phyloP scores from a whole-genome alignment of 1,140 invertebrate genomes.

The Scaptomyza hsui region DNA sequence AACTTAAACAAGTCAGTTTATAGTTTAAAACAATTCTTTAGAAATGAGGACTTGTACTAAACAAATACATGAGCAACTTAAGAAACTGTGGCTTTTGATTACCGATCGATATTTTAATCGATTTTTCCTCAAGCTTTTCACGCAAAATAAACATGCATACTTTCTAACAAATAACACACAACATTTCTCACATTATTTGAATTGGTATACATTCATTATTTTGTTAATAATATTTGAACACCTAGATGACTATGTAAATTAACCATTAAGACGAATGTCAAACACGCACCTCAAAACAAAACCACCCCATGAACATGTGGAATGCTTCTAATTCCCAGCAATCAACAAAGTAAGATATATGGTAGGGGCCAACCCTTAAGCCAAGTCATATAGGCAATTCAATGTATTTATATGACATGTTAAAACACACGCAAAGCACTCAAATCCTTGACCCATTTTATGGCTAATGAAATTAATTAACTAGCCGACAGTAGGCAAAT shows the following conservation, averaged over 20 bases:
- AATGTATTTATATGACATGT: constrained; percentile 12
- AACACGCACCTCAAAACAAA: constrained; percentile 2
- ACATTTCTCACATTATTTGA: background rate
- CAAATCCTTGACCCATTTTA: constrained; percentile 59
- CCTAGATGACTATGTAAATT: background rate
- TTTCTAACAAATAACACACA: too few species aligned
- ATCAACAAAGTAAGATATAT: constrained; percentile 12
- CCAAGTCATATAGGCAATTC: constrained; percentile 13
- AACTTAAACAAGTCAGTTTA: too few species aligned
- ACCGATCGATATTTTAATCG: too few species aligned
- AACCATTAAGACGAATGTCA: background rate
- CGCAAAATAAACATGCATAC: too few species aligned
- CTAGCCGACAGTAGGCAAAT: constrained; percentile 14
- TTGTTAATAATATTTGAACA: background rate
- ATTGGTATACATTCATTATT: background rate
- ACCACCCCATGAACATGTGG: background rate
- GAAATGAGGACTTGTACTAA: too few species aligned
- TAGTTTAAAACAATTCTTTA: too few species aligned
- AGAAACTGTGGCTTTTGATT: too few species aligned
- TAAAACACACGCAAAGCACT: constrained; percentile 12
- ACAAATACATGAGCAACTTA: too few species aligned
- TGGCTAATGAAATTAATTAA: constrained; percentile 63
- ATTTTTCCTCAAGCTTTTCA: too few species aligned
- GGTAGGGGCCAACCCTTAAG: constrained; percentile 31
- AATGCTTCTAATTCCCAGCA: background rate